Evolutionary conservation across 2,797 vertebrate species (phyloP).

Genomic region (Meriones psammophilus): DNA sequence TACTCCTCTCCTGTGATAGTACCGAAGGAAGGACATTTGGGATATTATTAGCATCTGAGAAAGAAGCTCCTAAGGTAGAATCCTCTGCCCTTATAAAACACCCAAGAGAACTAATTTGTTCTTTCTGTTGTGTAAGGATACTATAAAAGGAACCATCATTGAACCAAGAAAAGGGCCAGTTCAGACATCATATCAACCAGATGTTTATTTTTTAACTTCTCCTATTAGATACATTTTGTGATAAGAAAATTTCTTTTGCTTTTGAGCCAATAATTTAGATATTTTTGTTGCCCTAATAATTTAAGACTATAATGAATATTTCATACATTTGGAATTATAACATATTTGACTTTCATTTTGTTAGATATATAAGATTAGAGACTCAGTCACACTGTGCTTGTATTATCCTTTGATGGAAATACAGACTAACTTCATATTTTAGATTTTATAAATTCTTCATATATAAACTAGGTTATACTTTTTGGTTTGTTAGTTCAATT

Average conservation of each 20-base stretch:
- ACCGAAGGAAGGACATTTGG: not conserved
- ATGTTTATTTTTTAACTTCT: not conserved
- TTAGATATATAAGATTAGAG: not conserved
- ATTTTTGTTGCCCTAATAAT: not conserved
- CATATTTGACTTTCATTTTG: not conserved
- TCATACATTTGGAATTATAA: not conserved
- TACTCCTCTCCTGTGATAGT: not conserved
- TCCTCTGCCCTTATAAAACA: not conserved
- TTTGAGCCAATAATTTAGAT: not conserved
- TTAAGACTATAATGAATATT: not conserved
- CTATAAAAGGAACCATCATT: not conserved
- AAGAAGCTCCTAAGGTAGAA: no score
- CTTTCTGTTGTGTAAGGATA: not conserved
- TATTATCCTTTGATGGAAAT: not conserved
- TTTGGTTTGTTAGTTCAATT: no score
- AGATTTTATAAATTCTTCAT: not conserved
- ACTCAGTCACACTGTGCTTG: accelerated
- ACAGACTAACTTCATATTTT: not conserved
- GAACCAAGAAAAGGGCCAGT: not conserved
- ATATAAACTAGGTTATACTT: not conserved
- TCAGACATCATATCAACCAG: not conserved
- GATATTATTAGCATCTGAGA: not conserved
- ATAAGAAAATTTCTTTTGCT: not conserved
- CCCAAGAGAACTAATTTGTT: not conserved
- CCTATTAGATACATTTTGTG: not conserved